phyloP scores from a whole-genome alignment of 2,113 vertebrate species.

The Antechinus flavipes region DNA sequence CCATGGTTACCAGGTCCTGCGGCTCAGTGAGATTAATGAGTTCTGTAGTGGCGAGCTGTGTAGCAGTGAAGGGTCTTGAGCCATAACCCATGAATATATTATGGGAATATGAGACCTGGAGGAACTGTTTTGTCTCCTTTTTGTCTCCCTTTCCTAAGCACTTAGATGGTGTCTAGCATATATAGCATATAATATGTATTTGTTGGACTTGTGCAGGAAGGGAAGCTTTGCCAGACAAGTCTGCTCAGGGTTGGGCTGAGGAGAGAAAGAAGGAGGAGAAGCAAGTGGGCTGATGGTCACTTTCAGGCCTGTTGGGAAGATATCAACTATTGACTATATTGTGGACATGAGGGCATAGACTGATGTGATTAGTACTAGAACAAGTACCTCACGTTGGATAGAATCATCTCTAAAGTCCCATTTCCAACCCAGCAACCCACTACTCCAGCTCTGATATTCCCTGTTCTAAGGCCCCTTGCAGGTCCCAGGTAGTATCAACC shows the following conservation, averaged over 20 bases:
- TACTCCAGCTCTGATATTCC: background rate
- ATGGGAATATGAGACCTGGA: background rate
- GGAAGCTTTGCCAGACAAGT: background rate
- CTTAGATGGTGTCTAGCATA: background rate
- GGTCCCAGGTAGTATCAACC: too few species aligned
- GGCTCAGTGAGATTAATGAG: background rate
- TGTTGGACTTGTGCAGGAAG: background rate
- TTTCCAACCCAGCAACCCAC: background rate
- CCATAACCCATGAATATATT: background rate
- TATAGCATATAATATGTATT: background rate
- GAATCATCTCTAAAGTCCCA: background rate
- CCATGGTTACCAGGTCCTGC: background rate
- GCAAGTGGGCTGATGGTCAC: background rate
- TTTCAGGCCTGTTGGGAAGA: background rate
- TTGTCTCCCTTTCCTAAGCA: background rate
- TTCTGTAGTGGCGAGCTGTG: background rate
- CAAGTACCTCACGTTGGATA: background rate
- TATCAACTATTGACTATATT: background rate
- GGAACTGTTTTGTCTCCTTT: background rate
- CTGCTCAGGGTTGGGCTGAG: background rate
- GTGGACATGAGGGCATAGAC: background rate
- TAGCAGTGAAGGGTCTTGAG: background rate
- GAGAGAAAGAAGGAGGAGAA: background rate
- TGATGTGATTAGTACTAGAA: background rate
- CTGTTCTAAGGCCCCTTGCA: background rate